Conservation (phyloP, 2,797 vertebrate genomes). For the Poeciliopsis turneri region DNA sequence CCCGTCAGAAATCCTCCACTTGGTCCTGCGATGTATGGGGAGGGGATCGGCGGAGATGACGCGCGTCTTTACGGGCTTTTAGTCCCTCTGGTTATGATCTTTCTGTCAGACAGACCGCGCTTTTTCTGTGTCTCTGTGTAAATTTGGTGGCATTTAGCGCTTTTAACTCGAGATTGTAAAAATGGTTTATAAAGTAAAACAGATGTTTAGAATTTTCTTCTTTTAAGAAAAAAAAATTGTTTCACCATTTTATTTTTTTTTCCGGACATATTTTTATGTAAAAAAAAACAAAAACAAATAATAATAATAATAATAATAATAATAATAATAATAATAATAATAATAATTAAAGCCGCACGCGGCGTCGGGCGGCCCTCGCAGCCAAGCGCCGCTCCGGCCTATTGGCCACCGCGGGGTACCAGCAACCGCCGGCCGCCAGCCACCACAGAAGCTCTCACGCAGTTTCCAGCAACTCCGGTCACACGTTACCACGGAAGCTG, state of each 20-base stretch:
- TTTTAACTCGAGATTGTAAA: background rate
- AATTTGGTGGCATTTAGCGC: background rate
- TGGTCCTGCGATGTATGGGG: conserved; percentile 46
- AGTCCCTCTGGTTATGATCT: background rate
- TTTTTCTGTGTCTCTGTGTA: background rate
- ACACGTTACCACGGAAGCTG: no score
- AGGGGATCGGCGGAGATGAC: conserved; percentile 24
- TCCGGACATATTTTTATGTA: background rate
- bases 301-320: no score
- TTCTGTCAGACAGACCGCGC: background rate
- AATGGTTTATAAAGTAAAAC: background rate
- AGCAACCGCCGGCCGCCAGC: no score
- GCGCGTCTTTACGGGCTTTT: conserved; percentile 5
- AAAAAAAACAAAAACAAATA: background rate
- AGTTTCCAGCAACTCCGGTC: no score
- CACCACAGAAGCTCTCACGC: no score
- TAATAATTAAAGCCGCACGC: no score
- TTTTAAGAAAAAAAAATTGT: background rate
- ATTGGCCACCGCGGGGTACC: no score
- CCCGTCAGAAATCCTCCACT: conserved; percentile 69
- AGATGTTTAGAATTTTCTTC: background rate
- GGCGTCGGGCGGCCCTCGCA: no score
- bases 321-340: no score
- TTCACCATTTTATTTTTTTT: background rate
- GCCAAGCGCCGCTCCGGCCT: no score